A percentile compares a stretch with the other conserved stretches of the same genome.
These are phyloP conservation scores for Octopus sinensis DNA, from an alignment of 1,140 invertebrate genomes.

Conservation along the genomic window DNA sequence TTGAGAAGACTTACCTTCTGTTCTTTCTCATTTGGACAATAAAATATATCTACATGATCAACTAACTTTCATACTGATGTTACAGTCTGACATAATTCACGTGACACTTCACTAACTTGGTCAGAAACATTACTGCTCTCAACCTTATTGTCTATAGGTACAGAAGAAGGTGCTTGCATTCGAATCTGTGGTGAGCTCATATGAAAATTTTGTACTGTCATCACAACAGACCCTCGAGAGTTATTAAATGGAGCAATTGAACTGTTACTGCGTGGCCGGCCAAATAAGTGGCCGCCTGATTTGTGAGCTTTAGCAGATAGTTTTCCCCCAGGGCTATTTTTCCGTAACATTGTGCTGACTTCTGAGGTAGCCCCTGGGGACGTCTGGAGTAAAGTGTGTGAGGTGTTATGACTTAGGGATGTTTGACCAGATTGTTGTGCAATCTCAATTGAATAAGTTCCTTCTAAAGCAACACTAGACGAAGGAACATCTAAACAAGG, in stretches of 20 bases:
- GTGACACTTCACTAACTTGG: conserved; percentile 6
- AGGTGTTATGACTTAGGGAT: conserved; percentile 27
- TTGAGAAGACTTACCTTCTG: too few species aligned
- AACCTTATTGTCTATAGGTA: background rate
- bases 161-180: background rate
- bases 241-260: background rate
- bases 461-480: conserved; percentile 68
- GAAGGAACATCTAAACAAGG: conserved; percentile 77
- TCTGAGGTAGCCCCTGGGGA: background rate
- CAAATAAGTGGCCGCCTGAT: background rate
- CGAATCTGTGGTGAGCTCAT: conserved; percentile 8
- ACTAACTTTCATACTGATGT: conserved; percentile 11
- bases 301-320: background rate
- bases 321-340: background rate
- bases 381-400: background rate
- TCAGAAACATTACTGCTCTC: conserved; percentile 8
- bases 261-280: conserved; percentile 11
- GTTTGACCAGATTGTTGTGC: conserved; percentile 37
- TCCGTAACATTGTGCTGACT: background rate
- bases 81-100: conserved; percentile 9
- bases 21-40: background rate
- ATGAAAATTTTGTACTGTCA: conserved; percentile 13
- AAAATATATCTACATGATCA: background rate
- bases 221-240: background rate
- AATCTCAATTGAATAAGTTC: conserved; percentile 63